These are phyloP conservation scores for Chlorodrepanis virens DNA, from an alignment of 2,113 vertebrate genomes.

Conservation along the genomic window DNA sequence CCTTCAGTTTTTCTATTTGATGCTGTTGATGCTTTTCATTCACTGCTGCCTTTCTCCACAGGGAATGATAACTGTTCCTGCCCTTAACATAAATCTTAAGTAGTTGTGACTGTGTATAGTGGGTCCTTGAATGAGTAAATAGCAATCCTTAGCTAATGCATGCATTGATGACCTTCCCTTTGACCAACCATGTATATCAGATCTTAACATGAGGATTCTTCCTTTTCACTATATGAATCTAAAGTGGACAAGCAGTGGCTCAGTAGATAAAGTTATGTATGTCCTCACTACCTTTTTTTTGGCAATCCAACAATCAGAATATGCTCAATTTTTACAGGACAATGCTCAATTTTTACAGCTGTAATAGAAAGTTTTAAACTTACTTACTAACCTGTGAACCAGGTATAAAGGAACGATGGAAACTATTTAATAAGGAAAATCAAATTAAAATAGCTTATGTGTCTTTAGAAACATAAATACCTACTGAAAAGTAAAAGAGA, in stretches of 20 bases:
- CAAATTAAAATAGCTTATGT: background rate
- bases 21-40: background rate
- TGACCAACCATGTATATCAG: accelerated
- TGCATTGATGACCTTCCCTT: background rate
- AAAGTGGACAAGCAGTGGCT: background rate
- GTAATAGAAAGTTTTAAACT: background rate
- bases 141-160: background rate
- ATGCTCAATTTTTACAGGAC: background rate
- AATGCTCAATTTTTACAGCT: background rate
- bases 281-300: background rate
- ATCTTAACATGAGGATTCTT: background rate
- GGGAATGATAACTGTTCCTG: background rate
- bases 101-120: background rate
- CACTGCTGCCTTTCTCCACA: background rate
- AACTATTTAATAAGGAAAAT: background rate
- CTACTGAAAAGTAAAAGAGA: background rate
- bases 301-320: background rate
- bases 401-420: background rate
- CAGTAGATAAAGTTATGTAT: background rate
- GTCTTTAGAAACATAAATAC: background rate
- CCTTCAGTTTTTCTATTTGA: background rate
- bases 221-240: background rate
- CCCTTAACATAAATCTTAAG: background rate
- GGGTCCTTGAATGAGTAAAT: background rate
- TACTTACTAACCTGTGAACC: background rate